Percentiles rank a stretch among this genome's conserved stretches.
phyloP scores from a whole-genome alignment of 2,888 invertebrate genomes.

The Clanis bilineata region DNA sequence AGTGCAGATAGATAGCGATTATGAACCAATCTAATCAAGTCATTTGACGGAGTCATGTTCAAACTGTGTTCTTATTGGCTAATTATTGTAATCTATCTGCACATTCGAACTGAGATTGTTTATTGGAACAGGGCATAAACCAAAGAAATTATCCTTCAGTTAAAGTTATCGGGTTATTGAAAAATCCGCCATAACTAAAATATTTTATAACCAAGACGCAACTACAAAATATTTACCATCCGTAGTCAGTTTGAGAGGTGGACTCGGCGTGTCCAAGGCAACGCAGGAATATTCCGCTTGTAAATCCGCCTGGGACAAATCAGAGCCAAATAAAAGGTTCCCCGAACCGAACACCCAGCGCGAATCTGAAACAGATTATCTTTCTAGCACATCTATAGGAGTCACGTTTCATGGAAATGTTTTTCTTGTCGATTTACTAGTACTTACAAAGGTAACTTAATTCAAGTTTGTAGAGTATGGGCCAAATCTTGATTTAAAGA shows the following conservation, averaged over 20 bases:
- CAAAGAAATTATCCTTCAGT: background rate
- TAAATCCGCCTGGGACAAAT: constrained; percentile 69
- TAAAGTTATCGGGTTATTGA: background rate
- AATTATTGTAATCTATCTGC: too few species aligned
- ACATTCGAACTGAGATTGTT: too few species aligned
- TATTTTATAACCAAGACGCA: too few species aligned
- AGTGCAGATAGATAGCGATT: too few species aligned
- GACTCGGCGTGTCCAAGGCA: constrained; percentile 63
- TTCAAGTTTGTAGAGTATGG: too few species aligned
- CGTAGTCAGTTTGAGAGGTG: constrained; percentile 63
- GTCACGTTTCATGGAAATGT: background rate
- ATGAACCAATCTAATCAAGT: too few species aligned
- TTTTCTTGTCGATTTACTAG: background rate
- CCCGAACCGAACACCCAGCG: constrained; percentile 71
- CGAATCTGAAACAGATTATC: constrained; percentile 49
- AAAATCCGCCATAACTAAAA: too few species aligned
- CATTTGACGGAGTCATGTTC: too few species aligned
- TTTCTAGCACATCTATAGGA: background rate
- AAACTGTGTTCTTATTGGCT: too few species aligned
- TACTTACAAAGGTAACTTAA: background rate
- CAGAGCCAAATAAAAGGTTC: constrained; percentile 64
- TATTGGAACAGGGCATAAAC: too few species aligned
- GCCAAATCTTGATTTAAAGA: too few species aligned
- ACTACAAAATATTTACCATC: constrained; percentile 57
- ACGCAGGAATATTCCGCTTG: constrained; percentile 74